Conservation (phyloP, 2,888 invertebrate genomes). For the Temnothorax rugatulus region DNA sequence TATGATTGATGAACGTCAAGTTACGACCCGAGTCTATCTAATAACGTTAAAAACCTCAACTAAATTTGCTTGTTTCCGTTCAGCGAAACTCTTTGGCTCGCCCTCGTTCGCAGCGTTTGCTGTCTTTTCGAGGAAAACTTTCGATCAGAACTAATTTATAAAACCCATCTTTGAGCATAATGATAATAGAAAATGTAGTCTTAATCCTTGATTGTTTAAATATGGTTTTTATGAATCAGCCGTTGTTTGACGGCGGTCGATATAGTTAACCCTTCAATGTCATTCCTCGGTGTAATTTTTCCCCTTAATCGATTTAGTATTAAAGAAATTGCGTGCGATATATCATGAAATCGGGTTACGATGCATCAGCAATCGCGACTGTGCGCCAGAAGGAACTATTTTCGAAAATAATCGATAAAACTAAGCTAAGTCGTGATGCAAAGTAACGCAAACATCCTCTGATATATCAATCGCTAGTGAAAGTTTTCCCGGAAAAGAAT, state of each 20-base stretch:
- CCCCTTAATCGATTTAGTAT: neutral
- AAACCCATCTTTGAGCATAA: neutral
- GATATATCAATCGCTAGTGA: neutral
- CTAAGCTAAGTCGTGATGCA: neutral
- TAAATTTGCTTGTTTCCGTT: neutral
- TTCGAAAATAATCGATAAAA: constrained; percentile 15
- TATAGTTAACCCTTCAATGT: neutral
- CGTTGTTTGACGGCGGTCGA: neutral
- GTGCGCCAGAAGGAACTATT: constrained; percentile 6
- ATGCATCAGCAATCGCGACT: neutral
- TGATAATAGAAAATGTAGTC: neutral
- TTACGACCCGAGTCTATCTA: constrained; percentile 3
- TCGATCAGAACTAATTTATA: neutral
- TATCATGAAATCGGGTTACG: neutral
- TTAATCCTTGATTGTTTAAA: neutral
- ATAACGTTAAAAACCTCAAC: constrained; percentile 9
- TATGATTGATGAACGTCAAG: neutral
- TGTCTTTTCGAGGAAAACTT: neutral
- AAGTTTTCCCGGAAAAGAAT: constrained; percentile 13
- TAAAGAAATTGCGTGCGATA: neutral
- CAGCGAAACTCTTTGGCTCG: constrained; percentile 29
- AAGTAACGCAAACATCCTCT: neutral
- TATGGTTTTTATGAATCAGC: neutral
- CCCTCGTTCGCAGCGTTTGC: neutral
- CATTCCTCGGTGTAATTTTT: neutral